Conservation (phyloP, 2,888 invertebrate species). For the Sarcophaga subvicina region DNA sequence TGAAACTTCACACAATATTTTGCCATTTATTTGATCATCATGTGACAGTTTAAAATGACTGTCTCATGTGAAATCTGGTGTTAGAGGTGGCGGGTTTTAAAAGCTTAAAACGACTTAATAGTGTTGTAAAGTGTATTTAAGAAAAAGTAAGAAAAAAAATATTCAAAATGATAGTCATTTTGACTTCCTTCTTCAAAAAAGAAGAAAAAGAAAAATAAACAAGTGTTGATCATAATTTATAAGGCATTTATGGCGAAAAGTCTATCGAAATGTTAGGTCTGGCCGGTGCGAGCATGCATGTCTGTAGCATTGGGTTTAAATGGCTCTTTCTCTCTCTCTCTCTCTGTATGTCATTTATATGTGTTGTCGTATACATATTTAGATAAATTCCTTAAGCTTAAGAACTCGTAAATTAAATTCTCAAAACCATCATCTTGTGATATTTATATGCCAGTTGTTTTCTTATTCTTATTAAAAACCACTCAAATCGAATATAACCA, state of each 20-base stretch:
- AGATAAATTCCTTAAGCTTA: slow-evolving; percentile 55
- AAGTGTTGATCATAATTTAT: slow-evolving; percentile 61
- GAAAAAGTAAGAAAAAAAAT: background rate
- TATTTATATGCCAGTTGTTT: background rate
- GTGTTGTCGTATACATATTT: slow-evolving; percentile 29
- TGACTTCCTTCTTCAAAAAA: slow-evolving; percentile 1
- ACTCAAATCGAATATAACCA: slow-evolving; percentile 39
- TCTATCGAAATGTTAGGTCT: background rate
- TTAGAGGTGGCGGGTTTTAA: background rate
- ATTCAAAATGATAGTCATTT: slow-evolving; percentile 15
- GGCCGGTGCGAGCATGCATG: background rate
- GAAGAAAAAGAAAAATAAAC: background rate
- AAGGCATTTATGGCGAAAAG: slow-evolving; percentile 25
- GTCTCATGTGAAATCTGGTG: background rate
- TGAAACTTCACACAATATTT: slow-evolving; percentile 1
- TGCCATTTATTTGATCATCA: slow-evolving; percentile 32
- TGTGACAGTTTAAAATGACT: slow-evolving; percentile 14
- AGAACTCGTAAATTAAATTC: slow-evolving; percentile 67
- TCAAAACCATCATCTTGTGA: slow-evolving; percentile 54
- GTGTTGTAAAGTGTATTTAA: slow-evolving; percentile 35
- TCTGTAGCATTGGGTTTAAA: slow-evolving; percentile 13
- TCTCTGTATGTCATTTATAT: slow-evolving; percentile 47
- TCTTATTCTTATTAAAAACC: slow-evolving; percentile 30
- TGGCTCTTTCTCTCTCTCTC: slow-evolving; percentile 26
- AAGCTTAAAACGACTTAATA: slow-evolving; percentile 37